Evolutionary conservation across 2,888 invertebrate genomes (phyloP).

Genomic region (Osedax frankpressi): DNA sequence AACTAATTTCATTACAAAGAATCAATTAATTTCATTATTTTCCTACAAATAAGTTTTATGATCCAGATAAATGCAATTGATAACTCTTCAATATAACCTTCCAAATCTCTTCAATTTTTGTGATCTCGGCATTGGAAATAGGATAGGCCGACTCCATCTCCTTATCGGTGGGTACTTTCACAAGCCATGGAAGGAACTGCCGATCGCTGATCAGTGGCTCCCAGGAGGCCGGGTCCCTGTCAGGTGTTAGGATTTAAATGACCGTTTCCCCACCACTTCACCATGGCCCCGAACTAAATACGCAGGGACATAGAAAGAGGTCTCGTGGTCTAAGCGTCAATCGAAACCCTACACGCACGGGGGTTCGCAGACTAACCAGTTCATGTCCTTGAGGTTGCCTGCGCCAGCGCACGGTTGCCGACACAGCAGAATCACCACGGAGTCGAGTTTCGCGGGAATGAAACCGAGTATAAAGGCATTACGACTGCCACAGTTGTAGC

Average conservation of each 20-base stretch:
- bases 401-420: slow-evolving; percentile 96
- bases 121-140: slow-evolving; percentile 90
- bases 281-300: no score
- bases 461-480: slow-evolving; percentile 97
- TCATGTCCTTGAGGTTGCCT: slow-evolving; percentile 92
- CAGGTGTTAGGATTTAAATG: no score
- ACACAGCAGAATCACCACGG: slow-evolving; percentile 88
- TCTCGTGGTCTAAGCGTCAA: no score
- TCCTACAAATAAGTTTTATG: no score
- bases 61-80: background rate
- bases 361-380: no score
- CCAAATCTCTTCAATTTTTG: slow-evolving; percentile 95
- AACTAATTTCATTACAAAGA: no score
- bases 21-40: no score
- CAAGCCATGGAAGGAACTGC: slow-evolving; percentile 88
- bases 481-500: slow-evolving; percentile 92
- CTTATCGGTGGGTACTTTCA: slow-evolving; percentile 76
- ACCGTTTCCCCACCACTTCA: no score
- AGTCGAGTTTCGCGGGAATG: slow-evolving; percentile 96
- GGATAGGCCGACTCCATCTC: slow-evolving; percentile 89
- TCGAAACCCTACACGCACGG: no score
- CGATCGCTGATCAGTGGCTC: slow-evolving; percentile 92
- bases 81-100: slow-evolving; percentile 49
- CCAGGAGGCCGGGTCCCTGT: slow-evolving; percentile 84
- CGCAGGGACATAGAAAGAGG: no score